Evolutionary conservation across 2,888 invertebrate species (phyloP).

Genomic region (Dasypolia templi): DNA sequence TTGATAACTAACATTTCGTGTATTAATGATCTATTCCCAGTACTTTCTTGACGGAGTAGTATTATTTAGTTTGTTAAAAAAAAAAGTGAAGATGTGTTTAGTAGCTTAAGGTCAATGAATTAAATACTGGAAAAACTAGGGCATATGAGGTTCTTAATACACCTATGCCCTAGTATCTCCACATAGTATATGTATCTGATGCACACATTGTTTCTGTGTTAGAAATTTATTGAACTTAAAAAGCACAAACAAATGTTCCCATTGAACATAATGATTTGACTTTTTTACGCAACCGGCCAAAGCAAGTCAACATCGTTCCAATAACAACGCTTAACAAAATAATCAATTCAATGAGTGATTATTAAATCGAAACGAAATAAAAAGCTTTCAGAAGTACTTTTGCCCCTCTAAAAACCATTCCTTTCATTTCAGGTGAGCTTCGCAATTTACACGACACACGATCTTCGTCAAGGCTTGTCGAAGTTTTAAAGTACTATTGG

Average conservation of each 20-base stretch:
- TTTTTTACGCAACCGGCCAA: background rate
- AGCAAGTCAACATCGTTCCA: background rate
- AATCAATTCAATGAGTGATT: constrained; percentile 10
- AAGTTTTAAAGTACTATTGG: constrained; percentile 59
- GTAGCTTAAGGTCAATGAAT: no score
- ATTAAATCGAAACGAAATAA: constrained; percentile 7
- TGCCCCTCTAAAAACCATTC: constrained; percentile 34
- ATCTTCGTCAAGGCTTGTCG: constrained; percentile 32
- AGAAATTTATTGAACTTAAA: background rate
- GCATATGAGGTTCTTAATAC: no score
- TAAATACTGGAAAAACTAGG: no score
- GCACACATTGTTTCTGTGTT: background rate
- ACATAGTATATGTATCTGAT: background rate
- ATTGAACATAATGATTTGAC: background rate
- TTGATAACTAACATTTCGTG: no score
- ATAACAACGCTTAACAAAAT: constrained; percentile 20
- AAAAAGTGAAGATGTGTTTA: no score
- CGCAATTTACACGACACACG: constrained; percentile 52
- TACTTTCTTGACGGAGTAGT: no score
- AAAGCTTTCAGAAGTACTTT: background rate
- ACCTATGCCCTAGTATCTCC: no score
- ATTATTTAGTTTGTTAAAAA: no score
- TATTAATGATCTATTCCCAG: no score
- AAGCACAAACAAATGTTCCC: background rate
- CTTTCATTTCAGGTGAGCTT: constrained; percentile 26